A percentile compares a stretch with the other conserved stretches of the same genome.
These are phyloP conservation scores for Aradophagus sp. DNA, from an alignment of 1,140 invertebrate species.

Conservation along the genomic window DNA sequence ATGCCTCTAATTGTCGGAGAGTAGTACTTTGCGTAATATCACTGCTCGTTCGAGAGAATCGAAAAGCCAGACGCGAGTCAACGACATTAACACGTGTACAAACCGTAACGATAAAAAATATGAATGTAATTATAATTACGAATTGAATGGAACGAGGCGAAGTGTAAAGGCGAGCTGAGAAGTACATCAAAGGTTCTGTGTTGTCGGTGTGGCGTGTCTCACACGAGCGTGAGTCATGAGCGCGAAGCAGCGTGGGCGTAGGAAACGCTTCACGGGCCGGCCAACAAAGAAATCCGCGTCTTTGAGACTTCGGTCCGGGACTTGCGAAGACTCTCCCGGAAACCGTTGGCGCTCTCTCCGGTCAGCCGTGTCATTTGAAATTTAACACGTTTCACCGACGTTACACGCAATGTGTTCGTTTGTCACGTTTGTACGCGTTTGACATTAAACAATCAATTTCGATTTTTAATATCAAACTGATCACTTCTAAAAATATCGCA, in stretches of 20 bases:
- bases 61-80: conserved; percentile 1
- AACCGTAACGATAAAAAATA: conserved; percentile 40
- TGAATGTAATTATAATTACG: conserved; percentile 50
- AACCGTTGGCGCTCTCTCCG: conserved; percentile 34
- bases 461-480: too few relatives aligned
- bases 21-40: too few relatives aligned
- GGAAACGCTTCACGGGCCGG: conserved; percentile 25
- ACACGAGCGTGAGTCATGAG: conserved; percentile 43
- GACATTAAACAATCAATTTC: too few relatives aligned
- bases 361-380: conserved; percentile 28
- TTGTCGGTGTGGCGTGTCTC: conserved; percentile 25
- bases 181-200: conserved; percentile 37
- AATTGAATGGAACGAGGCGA: conserved; percentile 40
- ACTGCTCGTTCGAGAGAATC: too few relatives aligned
- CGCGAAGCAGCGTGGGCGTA: conserved; percentile 35
- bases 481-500: too few relatives aligned
- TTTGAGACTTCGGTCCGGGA: conserved; percentile 11
- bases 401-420: too few relatives aligned
- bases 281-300: conserved; percentile 34
- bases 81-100: conserved; percentile 2
- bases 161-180: conserved; percentile 16
- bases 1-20: too few relatives aligned
- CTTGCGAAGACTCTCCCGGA: conserved; percentile 23
- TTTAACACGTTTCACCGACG: too few relatives aligned
- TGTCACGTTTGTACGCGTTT: too few relatives aligned